Base-by-base conservation (phyloP, 2,888 invertebrate genomes). In the Balanococcus diminutus region DNA sequence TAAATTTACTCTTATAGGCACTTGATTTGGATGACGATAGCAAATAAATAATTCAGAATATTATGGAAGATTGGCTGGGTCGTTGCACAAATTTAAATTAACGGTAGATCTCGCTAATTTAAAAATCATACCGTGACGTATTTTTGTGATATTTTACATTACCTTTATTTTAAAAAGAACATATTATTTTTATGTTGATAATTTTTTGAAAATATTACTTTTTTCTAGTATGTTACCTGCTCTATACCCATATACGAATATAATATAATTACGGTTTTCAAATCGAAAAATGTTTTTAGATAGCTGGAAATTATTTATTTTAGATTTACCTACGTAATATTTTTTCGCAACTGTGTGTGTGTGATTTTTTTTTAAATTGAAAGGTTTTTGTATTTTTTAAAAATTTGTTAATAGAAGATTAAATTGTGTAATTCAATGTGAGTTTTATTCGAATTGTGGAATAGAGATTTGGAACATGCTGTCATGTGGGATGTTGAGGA, bases 41-140 rank as follows among this genome's bases (percentile, higher is more conserved):
- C 36, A 36, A 79, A 36, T 79, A 79, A 79, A 79, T 79, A 79
- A 79, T 79, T 19, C 75, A 22, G 36, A 75, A 36, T 36, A 4
- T 36, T 79, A 36, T 79, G 2, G 36, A 79, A 79, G 75, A 79
- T 79, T 36, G 36, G 36, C 75, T 79, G 75, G 75, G 75, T 79
- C 75, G 36, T 36, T 79, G 75, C 75, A 79, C 75, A 79, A 79
- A 79, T 79, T 79, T 79, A 79, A 79, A 79, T 36, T 79, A 79
- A 79, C 36, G 75, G 75, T 79, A 79, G 75, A 79, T 79, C 75
- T 79, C 75, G 75, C 1, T 36, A 79, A 79, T 79, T 79, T 79
- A 79, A 79, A 67, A 79, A 79, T 79, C 75, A 14, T 82, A 82
- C 82, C 82, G 82, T 82, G 82, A 82, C 82, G 46, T 82, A 82